Evolutionary conservation across 2,888 invertebrate species (phyloP).

Genomic region (Matsumyia berberina): DNA sequence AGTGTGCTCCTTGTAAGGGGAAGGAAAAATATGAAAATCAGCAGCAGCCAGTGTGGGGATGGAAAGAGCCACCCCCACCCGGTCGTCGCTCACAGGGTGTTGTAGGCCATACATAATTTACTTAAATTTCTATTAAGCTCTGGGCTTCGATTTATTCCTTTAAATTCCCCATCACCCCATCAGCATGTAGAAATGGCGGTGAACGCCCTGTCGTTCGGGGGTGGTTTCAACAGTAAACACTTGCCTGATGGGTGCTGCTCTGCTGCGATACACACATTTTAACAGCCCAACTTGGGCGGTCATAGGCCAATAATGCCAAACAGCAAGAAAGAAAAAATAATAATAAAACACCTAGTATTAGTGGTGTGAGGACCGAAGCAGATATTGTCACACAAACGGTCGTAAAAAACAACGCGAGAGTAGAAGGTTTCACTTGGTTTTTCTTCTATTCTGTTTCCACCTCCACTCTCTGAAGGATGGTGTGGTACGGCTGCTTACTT

Average conservation of each 20-base stretch:
- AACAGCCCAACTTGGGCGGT: slow-evolving; percentile 24
- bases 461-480: slow-evolving; percentile 8
- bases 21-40: slow-evolving; percentile 17
- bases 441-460: neutral
- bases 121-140: neutral
- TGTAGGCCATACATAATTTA: neutral
- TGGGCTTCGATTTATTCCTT: slow-evolving; percentile 1
- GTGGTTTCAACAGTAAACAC: slow-evolving; percentile 2
- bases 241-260: slow-evolving; percentile 18
- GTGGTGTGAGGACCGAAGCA: slow-evolving; percentile 18
- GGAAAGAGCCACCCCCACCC: neutral
- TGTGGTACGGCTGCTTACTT: slow-evolving; percentile 20
- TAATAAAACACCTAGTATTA: slow-evolving; percentile 8
- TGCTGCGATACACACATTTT: slow-evolving; percentile 12
- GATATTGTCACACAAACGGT: slow-evolving; percentile 43
- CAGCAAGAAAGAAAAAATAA: slow-evolving; percentile 10
- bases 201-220: slow-evolving; percentile 24
- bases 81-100: slow-evolving; percentile 12
- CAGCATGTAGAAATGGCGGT: neutral
- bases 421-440: slow-evolving; percentile 21
- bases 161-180: neutral
- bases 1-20: slow-evolving; percentile 2
- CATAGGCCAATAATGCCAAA: slow-evolving; percentile 29
- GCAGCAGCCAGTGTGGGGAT: slow-evolving; percentile 38
- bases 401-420: slow-evolving; percentile 25